phyloP scores from a whole-genome alignment of 2,888 invertebrate species.

The Oscheius onirici region DNA sequence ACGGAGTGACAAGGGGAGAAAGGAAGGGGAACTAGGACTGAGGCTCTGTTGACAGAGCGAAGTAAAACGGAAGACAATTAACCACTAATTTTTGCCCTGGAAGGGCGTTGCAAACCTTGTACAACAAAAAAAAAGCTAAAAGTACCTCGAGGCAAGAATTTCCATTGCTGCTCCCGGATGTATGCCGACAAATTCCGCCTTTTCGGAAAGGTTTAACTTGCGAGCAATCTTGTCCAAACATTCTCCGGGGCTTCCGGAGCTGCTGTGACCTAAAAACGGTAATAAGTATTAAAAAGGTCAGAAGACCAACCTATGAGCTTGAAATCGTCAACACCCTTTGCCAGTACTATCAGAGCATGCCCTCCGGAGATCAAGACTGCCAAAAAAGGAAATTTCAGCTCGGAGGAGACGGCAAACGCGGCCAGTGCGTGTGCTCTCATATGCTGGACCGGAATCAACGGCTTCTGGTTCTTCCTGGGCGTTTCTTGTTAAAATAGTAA shows the following conservation, averaged over 20 bases:
- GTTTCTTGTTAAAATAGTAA: slow-evolving; percentile 27
- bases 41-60: too few relatives aligned
- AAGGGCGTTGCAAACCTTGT: too few relatives aligned
- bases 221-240: slow-evolving; percentile 64
- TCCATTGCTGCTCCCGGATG: slow-evolving; percentile 54
- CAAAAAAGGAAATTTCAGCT: slow-evolving; percentile 62
- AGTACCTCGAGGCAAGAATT: slow-evolving; percentile 37
- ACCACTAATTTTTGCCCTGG: too few relatives aligned
- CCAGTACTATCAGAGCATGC: slow-evolving; percentile 61
- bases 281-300: not conserved
- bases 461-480: slow-evolving; percentile 71
- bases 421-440: slow-evolving; percentile 98
- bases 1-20: too few relatives aligned
- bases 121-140: not conserved
- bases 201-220: slow-evolving; percentile 29
- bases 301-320: slow-evolving; percentile 34
- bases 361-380: slow-evolving; percentile 67
- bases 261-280: slow-evolving; percentile 40
- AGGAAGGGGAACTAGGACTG: too few relatives aligned
- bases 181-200: slow-evolving; percentile 29
- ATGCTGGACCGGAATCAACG: slow-evolving; percentile 94
- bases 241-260: slow-evolving; percentile 62
- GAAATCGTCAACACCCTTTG: slow-evolving; percentile 50
- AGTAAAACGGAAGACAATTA: too few relatives aligned
- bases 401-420: slow-evolving; percentile 76